Base-by-base conservation (phyloP, 2,888 invertebrate species). In the Dicranocentrus wangi region DNA sequence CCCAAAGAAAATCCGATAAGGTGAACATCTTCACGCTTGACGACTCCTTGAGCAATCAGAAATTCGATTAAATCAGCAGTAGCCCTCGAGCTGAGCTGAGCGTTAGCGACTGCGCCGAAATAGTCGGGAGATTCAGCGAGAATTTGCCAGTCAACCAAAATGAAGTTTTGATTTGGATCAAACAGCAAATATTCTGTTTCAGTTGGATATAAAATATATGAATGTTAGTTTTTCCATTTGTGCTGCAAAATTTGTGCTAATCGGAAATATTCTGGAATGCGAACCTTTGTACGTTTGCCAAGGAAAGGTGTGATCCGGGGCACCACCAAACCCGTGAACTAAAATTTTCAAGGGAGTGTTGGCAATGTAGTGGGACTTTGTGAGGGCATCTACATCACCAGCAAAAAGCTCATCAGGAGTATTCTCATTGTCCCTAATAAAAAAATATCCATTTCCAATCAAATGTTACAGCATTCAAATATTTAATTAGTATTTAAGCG, bases 271-370 rank as follows among this genome's bases (percentile, higher is more conserved):
- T n/a, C n/a, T 17, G 7, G 7, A 17, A 47, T n/a, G n/a, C n/a
- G 7, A 8, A 55, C 55, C 55, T 55, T 55, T 23, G 25, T 25
- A 55, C 2, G 25, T 55, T 23, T 55, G 25, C 55, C 23, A 15
- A 28, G 68, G 68, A 53, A 68, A 27, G 2, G 27, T n/a, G 15
- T 27, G n/a, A 3, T 2, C 28, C 17, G 2, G 13, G 19, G 43
- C n/a, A 28, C 68, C 32, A 8, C 72, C 72, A 27, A 72, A 72
- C 17, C 72, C 72, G 32, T 72, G 72, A 19, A 72, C 23, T 7
- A 72, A 3, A 27, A 72, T n/a, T 25, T 72, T 72, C 13, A 72
- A 13, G 5, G 42, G 43, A 3, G 27, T 25, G 10, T 21, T 21
- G 1, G 5, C 8, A 23, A 43, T 21, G 19, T 17, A 61, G 21